Conservation (phyloP, 2,113 vertebrate genomes). For the Pungitius pungitius region DNA sequence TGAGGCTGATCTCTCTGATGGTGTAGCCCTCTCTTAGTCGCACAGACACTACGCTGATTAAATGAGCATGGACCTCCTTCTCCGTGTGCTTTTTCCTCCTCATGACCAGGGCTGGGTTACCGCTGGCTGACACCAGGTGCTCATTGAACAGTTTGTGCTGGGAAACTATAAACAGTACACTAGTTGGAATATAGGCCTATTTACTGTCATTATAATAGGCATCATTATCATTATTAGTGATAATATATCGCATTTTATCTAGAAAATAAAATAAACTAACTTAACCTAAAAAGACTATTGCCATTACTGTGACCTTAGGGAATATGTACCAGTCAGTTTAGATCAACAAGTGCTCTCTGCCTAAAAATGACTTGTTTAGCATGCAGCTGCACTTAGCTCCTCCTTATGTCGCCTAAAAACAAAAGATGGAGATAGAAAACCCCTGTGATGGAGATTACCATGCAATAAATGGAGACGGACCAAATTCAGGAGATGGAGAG, state of each 20-base stretch:
- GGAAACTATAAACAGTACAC: conserved; percentile 80
- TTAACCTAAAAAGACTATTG: background rate
- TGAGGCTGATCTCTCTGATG: conserved; percentile 92
- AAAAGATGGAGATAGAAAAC: background rate
- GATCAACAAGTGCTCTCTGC: background rate
- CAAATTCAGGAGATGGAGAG: background rate
- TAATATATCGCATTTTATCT: background rate
- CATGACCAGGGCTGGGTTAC: conserved; percentile 92
- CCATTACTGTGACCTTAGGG: too few relatives aligned
- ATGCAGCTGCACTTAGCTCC: background rate
- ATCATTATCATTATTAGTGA: background rate
- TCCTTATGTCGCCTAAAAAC: too few relatives aligned
- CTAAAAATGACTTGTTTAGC: background rate
- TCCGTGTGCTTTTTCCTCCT: conserved; percentile 96
- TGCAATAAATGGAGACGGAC: too few relatives aligned
- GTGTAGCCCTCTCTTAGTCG: conserved; percentile 96
- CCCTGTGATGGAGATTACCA: too few relatives aligned
- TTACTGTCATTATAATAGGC: background rate
- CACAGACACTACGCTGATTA: conserved; percentile 94
- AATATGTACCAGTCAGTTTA: background rate
- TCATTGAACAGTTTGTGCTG: conserved; percentile 97
- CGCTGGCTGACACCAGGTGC: conserved; percentile 94
- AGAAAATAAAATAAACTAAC: background rate
- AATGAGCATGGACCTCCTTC: conserved; percentile 93
- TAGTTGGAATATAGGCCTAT: fast-evolving